phyloP scores from a whole-genome alignment of 2,113 vertebrate genomes.

The Mionectes macconnelli region DNA sequence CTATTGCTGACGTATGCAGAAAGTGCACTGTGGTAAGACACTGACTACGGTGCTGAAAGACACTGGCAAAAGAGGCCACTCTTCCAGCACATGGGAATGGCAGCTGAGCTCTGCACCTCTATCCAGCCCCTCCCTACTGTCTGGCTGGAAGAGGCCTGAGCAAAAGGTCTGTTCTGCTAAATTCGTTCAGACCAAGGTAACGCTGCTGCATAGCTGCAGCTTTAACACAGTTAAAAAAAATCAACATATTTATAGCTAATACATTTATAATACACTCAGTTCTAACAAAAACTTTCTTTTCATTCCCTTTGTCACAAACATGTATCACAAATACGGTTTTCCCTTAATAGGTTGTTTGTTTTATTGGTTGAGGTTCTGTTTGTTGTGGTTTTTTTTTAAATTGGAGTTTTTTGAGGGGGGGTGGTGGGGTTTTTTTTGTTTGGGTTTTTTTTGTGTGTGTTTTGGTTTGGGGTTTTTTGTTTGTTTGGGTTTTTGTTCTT shows the following conservation, averaged over 20 bases:
- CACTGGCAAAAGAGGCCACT: background rate
- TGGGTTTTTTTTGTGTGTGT: too few relatives aligned
- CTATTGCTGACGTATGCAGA: background rate
- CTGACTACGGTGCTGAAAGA: background rate
- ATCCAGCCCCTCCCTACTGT: background rate
- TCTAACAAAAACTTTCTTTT: background rate
- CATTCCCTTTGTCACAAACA: background rate
- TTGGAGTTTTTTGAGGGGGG: too few relatives aligned
- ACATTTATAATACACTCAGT: background rate
- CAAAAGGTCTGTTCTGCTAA: background rate
- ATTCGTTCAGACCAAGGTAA: background rate
- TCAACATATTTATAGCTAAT: background rate
- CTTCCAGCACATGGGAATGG: accelerated
- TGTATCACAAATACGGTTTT: background rate
- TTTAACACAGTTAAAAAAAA: background rate
- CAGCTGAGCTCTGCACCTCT: background rate
- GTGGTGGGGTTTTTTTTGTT: too few relatives aligned
- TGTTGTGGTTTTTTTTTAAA: too few relatives aligned
- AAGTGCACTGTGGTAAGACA: background rate
- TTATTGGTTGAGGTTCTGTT: too few relatives aligned
- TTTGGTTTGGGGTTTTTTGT: background rate
- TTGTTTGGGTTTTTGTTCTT: background rate
- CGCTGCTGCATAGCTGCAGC: background rate
- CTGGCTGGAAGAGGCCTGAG: background rate
- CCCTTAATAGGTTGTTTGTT: background rate